Conservation (phyloP, 64 coral and sea anemone genomes). For the Catalaphyllia jardinei region DNA sequence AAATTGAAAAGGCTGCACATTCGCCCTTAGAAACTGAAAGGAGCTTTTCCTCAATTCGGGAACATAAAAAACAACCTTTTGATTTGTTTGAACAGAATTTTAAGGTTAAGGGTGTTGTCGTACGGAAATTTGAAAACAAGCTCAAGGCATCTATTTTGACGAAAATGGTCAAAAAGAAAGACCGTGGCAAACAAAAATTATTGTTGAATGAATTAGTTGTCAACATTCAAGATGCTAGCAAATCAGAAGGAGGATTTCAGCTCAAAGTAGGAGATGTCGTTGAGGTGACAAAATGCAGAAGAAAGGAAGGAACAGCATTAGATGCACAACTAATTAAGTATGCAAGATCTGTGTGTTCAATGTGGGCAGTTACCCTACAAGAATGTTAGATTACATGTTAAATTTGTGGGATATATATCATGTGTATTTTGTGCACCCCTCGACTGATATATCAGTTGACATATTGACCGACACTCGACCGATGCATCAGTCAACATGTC, state of each 20-base stretch:
- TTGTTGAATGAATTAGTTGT: background rate
- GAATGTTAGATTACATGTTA: no score
- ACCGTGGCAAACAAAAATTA: no score
- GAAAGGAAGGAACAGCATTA: background rate
- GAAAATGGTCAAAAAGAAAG: background rate
- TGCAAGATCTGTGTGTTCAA: background rate
- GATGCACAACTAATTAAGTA: background rate
- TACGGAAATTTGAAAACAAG: background rate
- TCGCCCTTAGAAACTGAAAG: background rate
- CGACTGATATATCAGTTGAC: no score
- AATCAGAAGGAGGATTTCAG: background rate
- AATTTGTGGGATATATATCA: no score
- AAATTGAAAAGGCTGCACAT: no score
- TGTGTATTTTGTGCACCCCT: no score
- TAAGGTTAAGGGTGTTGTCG: background rate
- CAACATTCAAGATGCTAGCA: background rate
- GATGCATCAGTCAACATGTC: no score
- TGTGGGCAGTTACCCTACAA: background rate
- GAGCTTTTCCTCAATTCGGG: background rate
- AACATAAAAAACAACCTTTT: background rate
- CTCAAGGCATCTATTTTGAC: background rate
- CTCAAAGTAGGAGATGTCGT: background rate
- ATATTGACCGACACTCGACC: no score
- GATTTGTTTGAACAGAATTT: conserved; percentile 16
- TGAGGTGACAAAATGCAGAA: background rate